Conservation (phyloP, 1,140 invertebrate genomes). For the Diorhabda sublineata region DNA sequence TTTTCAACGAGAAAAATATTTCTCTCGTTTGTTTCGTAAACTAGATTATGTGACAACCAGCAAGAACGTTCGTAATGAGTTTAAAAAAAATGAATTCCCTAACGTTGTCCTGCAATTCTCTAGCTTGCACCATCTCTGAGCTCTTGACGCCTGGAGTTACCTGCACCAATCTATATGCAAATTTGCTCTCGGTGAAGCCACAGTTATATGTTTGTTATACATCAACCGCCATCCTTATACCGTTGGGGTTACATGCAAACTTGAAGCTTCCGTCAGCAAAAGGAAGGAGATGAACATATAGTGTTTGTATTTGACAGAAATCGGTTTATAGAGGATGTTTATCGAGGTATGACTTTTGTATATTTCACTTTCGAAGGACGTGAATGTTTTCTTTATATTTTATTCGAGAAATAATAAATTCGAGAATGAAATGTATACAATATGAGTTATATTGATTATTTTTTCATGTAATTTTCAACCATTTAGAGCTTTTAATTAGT, state of each 20-base stretch:
- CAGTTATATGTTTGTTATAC: constrained; percentile 13
- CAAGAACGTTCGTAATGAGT: too few species aligned
- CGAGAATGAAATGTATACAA: too few species aligned
- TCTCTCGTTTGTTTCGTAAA: too few species aligned
- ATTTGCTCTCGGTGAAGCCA: constrained; percentile 4
- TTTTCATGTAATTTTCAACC: too few species aligned
- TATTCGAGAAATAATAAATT: too few species aligned
- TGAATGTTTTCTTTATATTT: too few species aligned
- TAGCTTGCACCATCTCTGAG: background rate
- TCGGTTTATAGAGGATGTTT: constrained; percentile 2
- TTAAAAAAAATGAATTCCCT: too few species aligned
- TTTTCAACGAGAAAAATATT: too few species aligned
- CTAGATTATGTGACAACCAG: too few species aligned
- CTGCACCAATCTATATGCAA: constrained; percentile 14
- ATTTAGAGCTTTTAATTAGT: too few species aligned
- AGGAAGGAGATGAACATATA: background rate
- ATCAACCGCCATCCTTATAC: constrained; percentile 14
- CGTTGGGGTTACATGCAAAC: constrained; percentile 11
- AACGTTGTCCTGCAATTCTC: too few species aligned
- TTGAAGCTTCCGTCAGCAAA: constrained; percentile 1
- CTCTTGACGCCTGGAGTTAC: constrained; percentile 11
- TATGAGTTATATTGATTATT: too few species aligned
- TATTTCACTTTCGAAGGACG: background rate
- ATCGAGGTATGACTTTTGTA: constrained; percentile 2
- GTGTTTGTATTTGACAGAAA: background rate